Conservation (phyloP, 2,888 invertebrate species). For the Caenorhabditis panamensis region DNA sequence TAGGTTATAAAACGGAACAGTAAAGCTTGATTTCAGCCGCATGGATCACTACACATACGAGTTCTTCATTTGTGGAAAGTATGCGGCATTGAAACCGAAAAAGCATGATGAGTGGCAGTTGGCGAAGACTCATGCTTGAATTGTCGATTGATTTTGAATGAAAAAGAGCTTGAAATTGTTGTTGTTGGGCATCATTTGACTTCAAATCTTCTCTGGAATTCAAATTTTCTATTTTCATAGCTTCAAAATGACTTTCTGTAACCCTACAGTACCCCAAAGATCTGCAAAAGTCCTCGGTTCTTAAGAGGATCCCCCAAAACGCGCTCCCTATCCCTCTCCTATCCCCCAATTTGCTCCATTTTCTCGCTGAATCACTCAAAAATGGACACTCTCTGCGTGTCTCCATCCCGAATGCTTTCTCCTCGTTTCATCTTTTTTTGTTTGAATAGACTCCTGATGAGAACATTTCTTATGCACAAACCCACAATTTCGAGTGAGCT, state of each 20-base stretch:
- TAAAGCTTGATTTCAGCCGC: neutral
- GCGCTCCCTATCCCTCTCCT: no score
- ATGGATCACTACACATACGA: neutral
- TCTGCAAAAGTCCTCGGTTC: neutral
- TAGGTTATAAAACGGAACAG: neutral
- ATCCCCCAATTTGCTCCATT: neutral
- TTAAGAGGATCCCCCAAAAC: no score
- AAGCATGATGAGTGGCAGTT: no score
- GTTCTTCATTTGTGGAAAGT: neutral
- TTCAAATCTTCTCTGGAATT: no score
- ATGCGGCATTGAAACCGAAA: no score
- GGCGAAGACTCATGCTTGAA: no score
- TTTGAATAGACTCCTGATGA: slow-evolving; percentile 58
- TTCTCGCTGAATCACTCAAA: slow-evolving; percentile 47
- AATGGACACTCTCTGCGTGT: slow-evolving; percentile 45
- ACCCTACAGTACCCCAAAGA: no score
- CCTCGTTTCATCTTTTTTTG: slow-evolving; percentile 40
- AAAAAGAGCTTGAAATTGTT: no score
- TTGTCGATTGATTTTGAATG: no score
- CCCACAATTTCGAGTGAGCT: slow-evolving; percentile 15
- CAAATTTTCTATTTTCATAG: no score
- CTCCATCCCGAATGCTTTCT: slow-evolving; percentile 31
- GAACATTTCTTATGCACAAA: slow-evolving; percentile 57
- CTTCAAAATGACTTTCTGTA: no score
- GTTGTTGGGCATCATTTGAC: no score